Evolutionary conservation across 2,113 vertebrate genomes (phyloP).

Genomic region (Herpetotheres cachinnans): DNA sequence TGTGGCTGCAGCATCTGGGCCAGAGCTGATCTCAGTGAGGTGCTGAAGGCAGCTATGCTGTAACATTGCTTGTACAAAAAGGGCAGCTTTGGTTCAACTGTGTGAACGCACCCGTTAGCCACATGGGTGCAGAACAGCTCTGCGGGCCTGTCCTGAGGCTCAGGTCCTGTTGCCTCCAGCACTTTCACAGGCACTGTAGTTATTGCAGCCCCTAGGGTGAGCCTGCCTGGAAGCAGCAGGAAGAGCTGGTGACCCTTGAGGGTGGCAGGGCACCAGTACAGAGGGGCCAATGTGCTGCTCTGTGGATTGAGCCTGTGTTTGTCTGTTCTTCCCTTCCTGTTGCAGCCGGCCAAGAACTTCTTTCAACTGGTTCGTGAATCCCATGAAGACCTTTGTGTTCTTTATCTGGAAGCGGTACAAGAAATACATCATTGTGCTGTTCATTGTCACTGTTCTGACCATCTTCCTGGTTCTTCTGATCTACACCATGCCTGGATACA

Average conservation of each 20-base stretch:
- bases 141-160: neutral
- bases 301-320: neutral
- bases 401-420: constrained; percentile 92
- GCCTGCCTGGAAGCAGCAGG: neutral
- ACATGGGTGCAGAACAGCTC: neutral
- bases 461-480: constrained; percentile 87
- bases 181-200: neutral
- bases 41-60: neutral
- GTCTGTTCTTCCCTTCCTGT: neutral
- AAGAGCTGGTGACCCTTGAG: neutral
- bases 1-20: neutral
- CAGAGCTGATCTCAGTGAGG: neutral
- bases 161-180: neutral
- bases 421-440: constrained; percentile 83
- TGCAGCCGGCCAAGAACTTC: constrained; percentile 88
- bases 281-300: neutral
- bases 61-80: neutral
- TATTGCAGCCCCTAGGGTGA: neutral
- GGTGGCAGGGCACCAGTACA: neutral
- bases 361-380: constrained; percentile 93
- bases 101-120: rapidly evolving
- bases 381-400: constrained; percentile 90
- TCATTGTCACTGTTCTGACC: constrained; percentile 76
- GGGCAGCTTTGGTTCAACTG: neutral
- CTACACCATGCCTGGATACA: constrained; percentile 88